Percentiles rank a stretch among this genome's conserved stretches.
Conservation (phyloP, 2,797 vertebrate species). For the Hydrophis major region DNA sequence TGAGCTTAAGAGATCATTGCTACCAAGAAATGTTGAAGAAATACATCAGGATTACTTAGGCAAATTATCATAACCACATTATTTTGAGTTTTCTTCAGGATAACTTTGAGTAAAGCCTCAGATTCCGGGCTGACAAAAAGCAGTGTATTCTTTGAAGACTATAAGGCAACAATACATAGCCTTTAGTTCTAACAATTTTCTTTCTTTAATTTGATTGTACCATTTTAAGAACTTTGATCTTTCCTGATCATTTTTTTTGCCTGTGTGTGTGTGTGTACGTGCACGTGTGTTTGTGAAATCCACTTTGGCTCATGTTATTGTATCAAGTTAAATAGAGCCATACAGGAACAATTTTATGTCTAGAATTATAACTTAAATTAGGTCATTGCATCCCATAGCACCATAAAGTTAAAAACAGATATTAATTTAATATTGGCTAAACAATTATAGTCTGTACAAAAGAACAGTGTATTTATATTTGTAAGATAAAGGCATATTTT, state of each 20-base stretch:
- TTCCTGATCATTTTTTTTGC: slow-evolving; percentile 55
- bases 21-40: slow-evolving; percentile 75
- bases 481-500: slow-evolving; percentile 40
- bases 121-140: slow-evolving; percentile 68
- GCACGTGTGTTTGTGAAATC: slow-evolving; percentile 49
- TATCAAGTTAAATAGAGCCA: slow-evolving; percentile 52
- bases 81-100: slow-evolving; percentile 67
- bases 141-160: slow-evolving; percentile 66
- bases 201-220: slow-evolving; percentile 44
- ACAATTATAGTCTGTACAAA: slow-evolving; percentile 29
- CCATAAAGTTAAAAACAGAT: slow-evolving; percentile 41
- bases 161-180: slow-evolving; percentile 61
- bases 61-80: slow-evolving; percentile 66
- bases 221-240: slow-evolving; percentile 60
- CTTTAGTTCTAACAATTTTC: slow-evolving; percentile 51
- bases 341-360: slow-evolving; percentile 39
- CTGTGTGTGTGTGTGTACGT: slow-evolving; percentile 37
- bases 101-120: slow-evolving; percentile 69
- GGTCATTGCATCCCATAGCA: slow-evolving; percentile 52
- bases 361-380: slow-evolving; percentile 62
- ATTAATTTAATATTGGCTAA: slow-evolving; percentile 26
- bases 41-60: slow-evolving; percentile 75
- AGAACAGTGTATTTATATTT: slow-evolving; percentile 23
- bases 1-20: slow-evolving; percentile 79
- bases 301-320: slow-evolving; percentile 35